Evolutionary conservation across 1,140 invertebrate genomes (phyloP).

Genomic region (Holcopasites calliopsidis): DNA sequence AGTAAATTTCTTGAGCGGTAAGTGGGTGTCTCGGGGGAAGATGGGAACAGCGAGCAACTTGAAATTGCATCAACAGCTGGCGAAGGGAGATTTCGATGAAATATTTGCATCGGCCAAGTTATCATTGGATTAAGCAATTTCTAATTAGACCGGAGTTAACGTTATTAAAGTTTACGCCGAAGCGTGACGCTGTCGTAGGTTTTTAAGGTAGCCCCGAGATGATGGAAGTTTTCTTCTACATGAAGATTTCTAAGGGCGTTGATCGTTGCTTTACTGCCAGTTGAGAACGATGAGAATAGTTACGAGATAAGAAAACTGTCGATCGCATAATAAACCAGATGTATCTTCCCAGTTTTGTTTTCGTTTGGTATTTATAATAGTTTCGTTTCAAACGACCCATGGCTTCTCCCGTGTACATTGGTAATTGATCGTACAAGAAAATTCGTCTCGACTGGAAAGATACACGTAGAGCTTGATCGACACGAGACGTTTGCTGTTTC

Average conservation of each 20-base stretch:
- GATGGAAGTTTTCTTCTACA: neutral
- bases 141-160: conserved; percentile 3
- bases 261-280: conserved; percentile 28
- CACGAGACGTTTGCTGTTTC: conserved; percentile 6
- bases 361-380: neutral
- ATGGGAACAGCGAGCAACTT: neutral
- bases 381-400: neutral
- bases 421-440: neutral
- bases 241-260: neutral
- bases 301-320: neutral
- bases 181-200: neutral
- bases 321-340: neutral
- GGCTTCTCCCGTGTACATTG: neutral
- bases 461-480: neutral
- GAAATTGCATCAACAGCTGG: conserved; percentile 2
- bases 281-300: neutral
- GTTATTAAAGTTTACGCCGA: conserved; percentile 13
- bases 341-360: neutral
- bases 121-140: conserved; percentile 29
- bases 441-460: neutral
- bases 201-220: neutral
- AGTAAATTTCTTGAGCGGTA: neutral
- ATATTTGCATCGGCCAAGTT: neutral
- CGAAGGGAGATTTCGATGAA: conserved; percentile 16
- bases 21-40: too few relatives aligned